phyloP scores from a whole-genome alignment of 2,888 invertebrate genomes.

The Morinoia aosen region DNA sequence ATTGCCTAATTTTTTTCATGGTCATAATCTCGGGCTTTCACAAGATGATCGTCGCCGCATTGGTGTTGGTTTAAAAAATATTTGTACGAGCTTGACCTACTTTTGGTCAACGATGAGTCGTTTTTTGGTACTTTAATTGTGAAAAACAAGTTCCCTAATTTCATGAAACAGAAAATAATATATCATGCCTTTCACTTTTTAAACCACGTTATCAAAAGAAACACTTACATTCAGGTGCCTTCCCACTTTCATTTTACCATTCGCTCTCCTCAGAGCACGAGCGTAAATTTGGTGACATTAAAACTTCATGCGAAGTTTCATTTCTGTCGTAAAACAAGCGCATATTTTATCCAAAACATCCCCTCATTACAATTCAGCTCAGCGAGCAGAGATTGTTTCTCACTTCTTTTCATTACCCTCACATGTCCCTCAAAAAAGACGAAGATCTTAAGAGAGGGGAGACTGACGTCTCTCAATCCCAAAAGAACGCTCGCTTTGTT shows the following conservation, averaged over 20 bases:
- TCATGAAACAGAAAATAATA: neutral
- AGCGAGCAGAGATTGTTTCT: neutral
- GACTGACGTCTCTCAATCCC: neutral
- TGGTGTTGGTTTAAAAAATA: too few relatives aligned
- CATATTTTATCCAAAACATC: neutral
- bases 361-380: neutral
- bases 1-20: too few relatives aligned
- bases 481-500: neutral
- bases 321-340: neutral
- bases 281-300: neutral
- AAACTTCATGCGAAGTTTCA: neutral
- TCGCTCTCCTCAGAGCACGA: neutral
- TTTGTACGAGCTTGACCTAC: too few relatives aligned
- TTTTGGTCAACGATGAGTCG: too few relatives aligned
- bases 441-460: neutral
- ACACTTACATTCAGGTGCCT: neutral
- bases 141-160: neutral
- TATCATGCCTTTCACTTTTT: neutral
- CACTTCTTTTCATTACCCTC: neutral
- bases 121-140: too few relatives aligned
- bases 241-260: neutral
- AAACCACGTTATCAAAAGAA: too few relatives aligned
- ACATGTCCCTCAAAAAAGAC: neutral
- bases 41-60: too few relatives aligned
- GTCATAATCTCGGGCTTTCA: too few relatives aligned